Conservation (phyloP, 2,797 vertebrate species). For the Monodelphis domestica region DNA sequence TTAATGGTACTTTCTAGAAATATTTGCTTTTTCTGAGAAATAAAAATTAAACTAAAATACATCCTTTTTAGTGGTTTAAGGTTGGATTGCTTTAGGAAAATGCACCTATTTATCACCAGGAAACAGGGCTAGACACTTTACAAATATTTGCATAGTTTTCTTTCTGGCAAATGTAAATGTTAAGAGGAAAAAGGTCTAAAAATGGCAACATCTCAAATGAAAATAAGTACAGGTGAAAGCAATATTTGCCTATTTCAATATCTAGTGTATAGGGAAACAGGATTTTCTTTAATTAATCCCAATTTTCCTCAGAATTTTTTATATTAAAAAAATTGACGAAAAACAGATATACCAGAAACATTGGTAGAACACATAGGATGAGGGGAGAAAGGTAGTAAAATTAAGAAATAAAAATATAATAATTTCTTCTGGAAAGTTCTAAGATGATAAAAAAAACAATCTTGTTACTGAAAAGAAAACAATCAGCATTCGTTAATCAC, state of each 20-base stretch:
- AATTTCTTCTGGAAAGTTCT: not conserved
- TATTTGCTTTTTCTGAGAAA: conserved; percentile 45
- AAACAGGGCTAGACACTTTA: conserved; percentile 58
- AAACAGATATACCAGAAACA: not conserved
- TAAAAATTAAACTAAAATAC: not conserved
- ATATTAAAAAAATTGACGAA: conserved; percentile 51
- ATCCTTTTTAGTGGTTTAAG: not conserved
- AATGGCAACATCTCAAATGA: conserved; percentile 60
- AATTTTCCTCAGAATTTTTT: conserved; percentile 24
- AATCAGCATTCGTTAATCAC: not conserved
- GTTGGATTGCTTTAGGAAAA: conserved; percentile 27
- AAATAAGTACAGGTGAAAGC: conserved; percentile 67
- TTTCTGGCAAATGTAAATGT: conserved; percentile 69
- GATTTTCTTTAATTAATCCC: conserved; percentile 28
- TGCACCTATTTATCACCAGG: not conserved
- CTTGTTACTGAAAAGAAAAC: not conserved
- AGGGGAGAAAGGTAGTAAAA: not conserved
- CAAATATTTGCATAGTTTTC: conserved; percentile 70
- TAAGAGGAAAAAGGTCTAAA: conserved; percentile 70
- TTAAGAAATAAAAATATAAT: not conserved
- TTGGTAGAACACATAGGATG: not conserved
- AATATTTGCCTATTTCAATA: conserved; percentile 54
- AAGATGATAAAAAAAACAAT: not conserved
- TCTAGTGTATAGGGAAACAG: conserved; percentile 35
- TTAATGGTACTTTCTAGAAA: conserved; percentile 44